Evolutionary conservation across 2,113 vertebrate genomes (phyloP).

Genomic region (Pterocles burchelli): DNA sequence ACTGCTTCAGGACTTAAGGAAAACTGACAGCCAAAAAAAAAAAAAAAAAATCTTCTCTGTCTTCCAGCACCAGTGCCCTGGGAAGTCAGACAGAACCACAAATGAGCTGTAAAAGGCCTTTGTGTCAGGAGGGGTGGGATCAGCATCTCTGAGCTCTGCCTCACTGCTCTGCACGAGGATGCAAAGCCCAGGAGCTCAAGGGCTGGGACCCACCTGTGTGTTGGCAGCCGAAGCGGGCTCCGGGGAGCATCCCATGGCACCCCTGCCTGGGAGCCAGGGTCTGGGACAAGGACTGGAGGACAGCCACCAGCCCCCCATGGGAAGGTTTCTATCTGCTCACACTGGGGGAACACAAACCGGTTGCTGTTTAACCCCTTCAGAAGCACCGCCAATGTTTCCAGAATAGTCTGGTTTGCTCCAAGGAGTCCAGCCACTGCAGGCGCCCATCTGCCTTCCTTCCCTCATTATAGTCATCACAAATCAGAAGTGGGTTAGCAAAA

Average conservation of each 20-base stretch:
- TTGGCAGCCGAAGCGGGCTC: rapidly evolving
- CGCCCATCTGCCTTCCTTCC: neutral
- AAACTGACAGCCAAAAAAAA: neutral
- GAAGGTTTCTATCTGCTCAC: neutral
- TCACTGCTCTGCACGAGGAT: rapidly evolving
- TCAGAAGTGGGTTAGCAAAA: neutral
- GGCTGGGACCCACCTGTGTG: neutral
- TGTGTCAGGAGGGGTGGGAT: neutral
- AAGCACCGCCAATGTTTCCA: rapidly evolving
- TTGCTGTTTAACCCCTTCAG: neutral
- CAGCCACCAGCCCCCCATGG: neutral
- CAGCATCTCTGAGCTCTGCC: neutral
- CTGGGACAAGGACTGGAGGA: neutral
- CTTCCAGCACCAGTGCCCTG: neutral
- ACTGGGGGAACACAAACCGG: neutral
- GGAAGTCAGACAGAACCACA: neutral
- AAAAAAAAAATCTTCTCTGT: too few relatives aligned
- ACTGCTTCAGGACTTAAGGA: neutral
- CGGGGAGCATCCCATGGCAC: neutral
- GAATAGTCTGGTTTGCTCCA: neutral
- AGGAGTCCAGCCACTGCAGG: neutral
- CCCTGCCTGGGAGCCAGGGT: neutral
- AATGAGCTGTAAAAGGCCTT: neutral
- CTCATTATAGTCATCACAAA: neutral
- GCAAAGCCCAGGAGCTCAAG: neutral